Evolutionary conservation across 1,140 invertebrate genomes (phyloP).

Genomic region (Delia radicum): DNA sequence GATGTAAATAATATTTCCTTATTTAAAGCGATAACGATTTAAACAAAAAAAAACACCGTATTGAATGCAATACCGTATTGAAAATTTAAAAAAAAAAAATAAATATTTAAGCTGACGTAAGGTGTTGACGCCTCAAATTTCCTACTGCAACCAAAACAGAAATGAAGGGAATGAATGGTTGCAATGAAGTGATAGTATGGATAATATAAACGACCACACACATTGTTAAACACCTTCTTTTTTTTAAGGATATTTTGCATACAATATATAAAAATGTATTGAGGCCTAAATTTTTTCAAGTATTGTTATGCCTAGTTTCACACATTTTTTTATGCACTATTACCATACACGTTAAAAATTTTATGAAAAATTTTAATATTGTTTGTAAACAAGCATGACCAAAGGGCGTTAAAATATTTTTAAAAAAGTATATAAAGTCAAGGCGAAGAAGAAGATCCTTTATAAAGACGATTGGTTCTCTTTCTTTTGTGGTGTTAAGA

Average conservation of each 20-base stretch:
- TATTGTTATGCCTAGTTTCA: not conserved
- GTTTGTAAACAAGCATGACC: not conserved
- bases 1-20: constrained; percentile 32
- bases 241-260: not conserved
- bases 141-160: constrained; percentile 26
- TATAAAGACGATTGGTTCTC: no score
- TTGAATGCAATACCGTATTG: not conserved
- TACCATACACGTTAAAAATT: not conserved
- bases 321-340: not conserved
- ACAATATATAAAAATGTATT: not conserved
- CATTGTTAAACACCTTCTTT: not conserved
- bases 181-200: no score
- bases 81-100: not conserved
- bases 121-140: constrained; percentile 55
- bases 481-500: not conserved
- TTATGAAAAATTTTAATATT: not conserved
- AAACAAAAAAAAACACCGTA: no score
- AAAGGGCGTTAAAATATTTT: not conserved
- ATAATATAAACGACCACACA: constrained; percentile 9
- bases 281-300: not conserved
- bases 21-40: not conserved
- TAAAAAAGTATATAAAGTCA: not conserved
- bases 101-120: constrained; percentile 49
- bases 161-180: no score
- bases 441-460: not conserved